phyloP scores from a whole-genome alignment of 2,888 invertebrate genomes.

The Hartigia nigra region DNA sequence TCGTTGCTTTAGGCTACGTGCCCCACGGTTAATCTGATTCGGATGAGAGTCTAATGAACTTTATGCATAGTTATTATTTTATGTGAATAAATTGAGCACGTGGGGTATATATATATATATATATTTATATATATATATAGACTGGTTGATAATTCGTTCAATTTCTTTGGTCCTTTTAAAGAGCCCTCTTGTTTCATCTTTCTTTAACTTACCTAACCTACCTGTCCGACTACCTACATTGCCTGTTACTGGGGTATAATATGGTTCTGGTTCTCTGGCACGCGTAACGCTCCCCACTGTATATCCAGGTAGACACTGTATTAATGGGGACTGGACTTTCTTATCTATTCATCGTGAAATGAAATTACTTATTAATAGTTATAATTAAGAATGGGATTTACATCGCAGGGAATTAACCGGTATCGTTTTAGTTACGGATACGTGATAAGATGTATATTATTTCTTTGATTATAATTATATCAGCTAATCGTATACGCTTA shows the following conservation, averaged over 20 bases:
- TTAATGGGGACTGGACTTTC: not conserved
- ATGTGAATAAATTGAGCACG: not conserved
- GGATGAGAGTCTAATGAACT: not conserved
- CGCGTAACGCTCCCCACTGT: not conserved
- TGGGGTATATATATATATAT: too few relatives aligned
- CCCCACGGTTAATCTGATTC: not conserved
- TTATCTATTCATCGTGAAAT: conserved; percentile 20
- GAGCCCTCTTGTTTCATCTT: not conserved
- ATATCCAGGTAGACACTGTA: not conserved
- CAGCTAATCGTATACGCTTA: not conserved
- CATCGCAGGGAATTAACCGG: not conserved
- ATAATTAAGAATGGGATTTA: conserved; percentile 20
- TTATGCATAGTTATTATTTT: not conserved
- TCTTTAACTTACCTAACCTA: not conserved
- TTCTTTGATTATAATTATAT: not conserved
- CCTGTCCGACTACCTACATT: not conserved
- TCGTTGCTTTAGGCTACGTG: not conserved
- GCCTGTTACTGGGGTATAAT: not conserved
- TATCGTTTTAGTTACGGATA: not conserved
- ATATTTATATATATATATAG: not conserved
- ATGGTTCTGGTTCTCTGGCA: not conserved
- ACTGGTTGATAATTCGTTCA: not conserved
- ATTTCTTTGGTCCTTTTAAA: not conserved
- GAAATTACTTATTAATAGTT: conserved; percentile 21
- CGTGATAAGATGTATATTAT: not conserved